These are phyloP conservation scores for Drosophila simulans DNA, from an alignment of 1,140 invertebrate genomes.

Conservation along the genomic window DNA sequence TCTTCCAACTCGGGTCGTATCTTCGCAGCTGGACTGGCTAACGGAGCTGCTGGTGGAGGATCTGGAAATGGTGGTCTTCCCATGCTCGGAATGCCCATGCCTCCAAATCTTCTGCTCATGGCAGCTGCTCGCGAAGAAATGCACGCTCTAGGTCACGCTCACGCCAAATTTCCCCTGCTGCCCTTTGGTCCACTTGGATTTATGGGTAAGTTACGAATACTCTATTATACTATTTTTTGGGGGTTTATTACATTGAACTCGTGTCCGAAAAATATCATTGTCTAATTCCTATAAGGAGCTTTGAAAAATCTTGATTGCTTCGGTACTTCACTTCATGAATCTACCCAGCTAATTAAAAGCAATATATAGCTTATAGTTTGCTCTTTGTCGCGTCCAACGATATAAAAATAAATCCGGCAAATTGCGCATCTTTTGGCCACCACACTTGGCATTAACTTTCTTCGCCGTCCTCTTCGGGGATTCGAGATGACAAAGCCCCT, in stretches of 20 bases:
- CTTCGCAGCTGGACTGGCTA: constrained; percentile 40
- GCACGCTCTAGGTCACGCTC: constrained; percentile 67
- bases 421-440: neutral
- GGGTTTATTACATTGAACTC: too few species aligned
- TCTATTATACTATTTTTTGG: neutral
- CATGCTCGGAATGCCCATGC: constrained; percentile 72
- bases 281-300: too few species aligned
- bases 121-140: constrained; percentile 79
- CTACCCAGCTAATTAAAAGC: too few species aligned
- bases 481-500: constrained; percentile 76
- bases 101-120: constrained; percentile 78
- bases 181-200: constrained; percentile 93
- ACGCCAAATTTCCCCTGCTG: constrained; percentile 87
- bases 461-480: neutral
- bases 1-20: constrained; percentile 52
- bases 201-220: constrained; percentile 73
- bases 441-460: constrained; percentile 28
- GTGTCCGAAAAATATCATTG: neutral
- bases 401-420: constrained; percentile 7
- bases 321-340: too few species aligned
- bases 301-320: too few species aligned
- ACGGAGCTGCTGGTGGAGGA: constrained; percentile 38
- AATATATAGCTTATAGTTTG: neutral
- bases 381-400: neutral
- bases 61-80: constrained; percentile 38